Conservation (phyloP, 2,113 vertebrate species). For the Perognathus longimembris region DNA sequence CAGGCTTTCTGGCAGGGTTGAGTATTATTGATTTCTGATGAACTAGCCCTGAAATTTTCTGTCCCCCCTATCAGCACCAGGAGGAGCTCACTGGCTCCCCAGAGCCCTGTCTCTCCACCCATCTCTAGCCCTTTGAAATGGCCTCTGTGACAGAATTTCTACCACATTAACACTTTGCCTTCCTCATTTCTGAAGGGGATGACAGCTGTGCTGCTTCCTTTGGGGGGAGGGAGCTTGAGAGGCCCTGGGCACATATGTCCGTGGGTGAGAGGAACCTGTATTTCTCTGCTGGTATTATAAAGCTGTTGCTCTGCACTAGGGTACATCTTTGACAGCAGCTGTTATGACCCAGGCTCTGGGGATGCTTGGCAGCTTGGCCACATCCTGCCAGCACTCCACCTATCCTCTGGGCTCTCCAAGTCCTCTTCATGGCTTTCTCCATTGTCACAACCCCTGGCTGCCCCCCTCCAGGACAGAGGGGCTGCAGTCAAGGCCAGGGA, state of each 20-base stretch:
- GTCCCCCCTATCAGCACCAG: neutral
- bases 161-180: neutral
- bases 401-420: too few relatives aligned
- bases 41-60: neutral
- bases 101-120: neutral
- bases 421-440: neutral
- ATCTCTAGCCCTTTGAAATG: neutral
- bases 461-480: neutral
- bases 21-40: neutral
- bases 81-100: neutral
- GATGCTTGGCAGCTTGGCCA: accelerated
- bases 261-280: neutral
- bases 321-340: neutral
- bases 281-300: neutral
- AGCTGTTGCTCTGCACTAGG: neutral
- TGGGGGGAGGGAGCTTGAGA: accelerated
- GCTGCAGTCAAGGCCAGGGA: neutral
- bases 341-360: neutral
- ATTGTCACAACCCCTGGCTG: accelerated
- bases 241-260: neutral
- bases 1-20: neutral
- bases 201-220: neutral
- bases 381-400: too few relatives aligned
- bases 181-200: neutral
- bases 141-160: neutral